Percentiles rank a stretch among this genome's conserved stretches.
phyloP scores from a whole-genome alignment of 2,797 vertebrate genomes.

The Platalea minor region DNA sequence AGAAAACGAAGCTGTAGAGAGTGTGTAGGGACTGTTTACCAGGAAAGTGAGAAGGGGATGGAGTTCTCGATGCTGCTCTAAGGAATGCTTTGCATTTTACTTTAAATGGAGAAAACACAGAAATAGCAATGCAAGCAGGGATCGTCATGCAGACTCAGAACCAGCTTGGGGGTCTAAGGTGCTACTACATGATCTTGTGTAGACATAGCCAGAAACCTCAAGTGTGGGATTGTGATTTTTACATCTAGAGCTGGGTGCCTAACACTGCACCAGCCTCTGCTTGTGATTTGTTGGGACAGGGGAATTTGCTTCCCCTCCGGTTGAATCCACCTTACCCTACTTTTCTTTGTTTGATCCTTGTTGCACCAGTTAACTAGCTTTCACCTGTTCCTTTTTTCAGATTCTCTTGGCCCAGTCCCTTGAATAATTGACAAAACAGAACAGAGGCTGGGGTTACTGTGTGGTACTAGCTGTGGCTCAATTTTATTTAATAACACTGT shows the following conservation, averaged over 20 bases:
- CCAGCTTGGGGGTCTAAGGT: not conserved
- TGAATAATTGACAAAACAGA: not conserved
- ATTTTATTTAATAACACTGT: conserved; percentile 2
- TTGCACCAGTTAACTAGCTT: not conserved
- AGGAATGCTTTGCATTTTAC: not conserved
- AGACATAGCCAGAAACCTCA: not conserved
- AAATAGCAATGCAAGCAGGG: not conserved
- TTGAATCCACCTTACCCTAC: not conserved
- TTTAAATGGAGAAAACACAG: not conserved
- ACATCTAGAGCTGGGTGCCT: not conserved
- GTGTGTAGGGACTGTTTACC: not conserved
- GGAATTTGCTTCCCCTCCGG: not conserved
- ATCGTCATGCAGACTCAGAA: not conserved
- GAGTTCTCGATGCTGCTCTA: not conserved
- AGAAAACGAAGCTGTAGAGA: not conserved
- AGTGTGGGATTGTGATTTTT: not conserved
- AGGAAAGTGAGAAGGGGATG: not conserved
- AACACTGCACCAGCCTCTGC: not conserved
- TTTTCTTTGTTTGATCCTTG: not conserved
- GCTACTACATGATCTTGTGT: not conserved
- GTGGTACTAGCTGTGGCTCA: not conserved
- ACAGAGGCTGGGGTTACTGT: not conserved
- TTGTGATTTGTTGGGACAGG: not conserved
- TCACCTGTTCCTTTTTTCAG: not conserved
- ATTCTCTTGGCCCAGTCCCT: not conserved